These are phyloP conservation scores for Urosaurus nigricauda DNA, from an alignment of 2,797 vertebrate species.

Conservation along the genomic window DNA sequence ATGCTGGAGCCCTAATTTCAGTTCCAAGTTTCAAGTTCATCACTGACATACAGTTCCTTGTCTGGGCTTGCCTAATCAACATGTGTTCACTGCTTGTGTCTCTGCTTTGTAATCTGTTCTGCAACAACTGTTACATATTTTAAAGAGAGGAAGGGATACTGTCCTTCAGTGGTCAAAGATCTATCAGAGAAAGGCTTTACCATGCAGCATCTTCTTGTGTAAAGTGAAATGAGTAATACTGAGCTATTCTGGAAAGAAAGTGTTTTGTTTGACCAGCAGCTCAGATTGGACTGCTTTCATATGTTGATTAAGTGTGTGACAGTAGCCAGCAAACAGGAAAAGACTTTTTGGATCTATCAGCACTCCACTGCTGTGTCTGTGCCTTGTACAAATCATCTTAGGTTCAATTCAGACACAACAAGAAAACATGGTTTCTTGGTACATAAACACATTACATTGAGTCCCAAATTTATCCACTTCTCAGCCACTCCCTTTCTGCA, in stretches of 20 bases:
- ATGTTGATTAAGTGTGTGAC: not conserved
- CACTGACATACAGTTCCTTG: not conserved
- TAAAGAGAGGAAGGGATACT: not conserved
- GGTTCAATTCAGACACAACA: not conserved
- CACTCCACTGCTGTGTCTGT: not conserved
- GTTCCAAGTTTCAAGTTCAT: too few relatives aligned
- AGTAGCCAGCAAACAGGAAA: not conserved
- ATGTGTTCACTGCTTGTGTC: not conserved
- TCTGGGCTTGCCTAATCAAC: not conserved
- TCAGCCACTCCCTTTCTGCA: not conserved
- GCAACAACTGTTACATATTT: not conserved
- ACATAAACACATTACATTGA: not conserved
- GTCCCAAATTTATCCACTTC: not conserved
- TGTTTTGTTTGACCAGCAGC: not conserved
- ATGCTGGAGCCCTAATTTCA: not conserved
- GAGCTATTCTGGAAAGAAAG: not conserved
- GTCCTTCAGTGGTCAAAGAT: not conserved
- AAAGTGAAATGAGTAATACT: not conserved
- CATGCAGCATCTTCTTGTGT: not conserved
- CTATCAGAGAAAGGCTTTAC: not conserved
- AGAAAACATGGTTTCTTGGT: conserved; percentile 1
- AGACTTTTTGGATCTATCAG: not conserved
- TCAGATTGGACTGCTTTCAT: not conserved
- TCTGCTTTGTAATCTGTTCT: not conserved
- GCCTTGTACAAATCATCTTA: not conserved